phyloP scores from a whole-genome alignment of 2,888 invertebrate species.

The Spatulosminthurus flaviceps region DNA sequence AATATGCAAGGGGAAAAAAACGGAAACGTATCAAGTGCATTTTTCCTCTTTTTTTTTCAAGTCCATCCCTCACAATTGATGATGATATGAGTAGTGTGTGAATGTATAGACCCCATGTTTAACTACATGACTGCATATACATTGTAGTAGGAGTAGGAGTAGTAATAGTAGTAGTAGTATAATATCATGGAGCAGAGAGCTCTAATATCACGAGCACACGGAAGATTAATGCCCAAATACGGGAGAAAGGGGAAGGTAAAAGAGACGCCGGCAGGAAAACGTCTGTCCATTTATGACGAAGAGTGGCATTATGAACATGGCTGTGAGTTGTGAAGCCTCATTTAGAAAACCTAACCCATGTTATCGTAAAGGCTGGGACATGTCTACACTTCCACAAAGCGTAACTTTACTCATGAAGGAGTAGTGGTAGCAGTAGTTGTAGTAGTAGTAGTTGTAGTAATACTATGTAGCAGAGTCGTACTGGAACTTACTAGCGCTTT shows the following conservation, averaged over 20 bases:
- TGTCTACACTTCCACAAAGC: not conserved
- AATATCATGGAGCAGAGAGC: constrained; percentile 5
- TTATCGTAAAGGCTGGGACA: not conserved
- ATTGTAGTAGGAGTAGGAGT: no score
- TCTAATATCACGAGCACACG: not conserved
- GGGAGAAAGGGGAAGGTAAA: constrained; percentile 46
- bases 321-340: constrained; percentile 28
- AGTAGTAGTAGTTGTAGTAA: not conserved
- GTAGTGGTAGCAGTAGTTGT: not conserved
- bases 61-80: not conserved
- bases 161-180: no score
- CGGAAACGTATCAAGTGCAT: constrained; percentile 17
- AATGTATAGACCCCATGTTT: not conserved
- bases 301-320: constrained; percentile 36
- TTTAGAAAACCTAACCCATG: constrained; percentile 31
- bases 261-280: constrained; percentile 57
- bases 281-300: constrained; percentile 58
- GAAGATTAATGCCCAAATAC: constrained; percentile 54
- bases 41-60: not conserved
- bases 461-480: no score
- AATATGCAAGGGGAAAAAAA: constrained; percentile 10
- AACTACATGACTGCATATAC: no score
- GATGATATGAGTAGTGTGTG: not conserved
- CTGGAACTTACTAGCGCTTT: not conserved
- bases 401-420: no score